Conservation (phyloP, 2,113 vertebrate species). For the Poeciliopsis prolifica region DNA sequence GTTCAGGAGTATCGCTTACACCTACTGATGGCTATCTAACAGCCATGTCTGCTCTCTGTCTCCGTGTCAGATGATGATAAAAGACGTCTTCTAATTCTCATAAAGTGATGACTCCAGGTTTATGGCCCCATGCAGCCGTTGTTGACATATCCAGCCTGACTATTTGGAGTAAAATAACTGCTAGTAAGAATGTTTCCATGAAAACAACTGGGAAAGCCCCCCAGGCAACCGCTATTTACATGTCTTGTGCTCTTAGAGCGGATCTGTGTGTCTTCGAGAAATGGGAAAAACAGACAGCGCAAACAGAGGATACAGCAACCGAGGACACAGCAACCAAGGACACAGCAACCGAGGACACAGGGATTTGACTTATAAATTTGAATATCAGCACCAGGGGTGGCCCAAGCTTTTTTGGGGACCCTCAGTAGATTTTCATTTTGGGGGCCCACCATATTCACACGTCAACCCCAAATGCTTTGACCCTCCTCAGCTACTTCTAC, state of each 20-base stretch:
- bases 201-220: constrained; percentile 3
- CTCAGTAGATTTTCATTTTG: no score
- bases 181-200: constrained; percentile 29
- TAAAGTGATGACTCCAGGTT: constrained; percentile 40
- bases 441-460: no score
- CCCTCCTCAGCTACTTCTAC: no score
- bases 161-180: constrained; percentile 33
- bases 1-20: constrained; percentile 62
- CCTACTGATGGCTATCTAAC: constrained; percentile 60
- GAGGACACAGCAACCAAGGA: not conserved
- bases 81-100: constrained; percentile 56
- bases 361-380: not conserved
- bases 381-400: not conserved
- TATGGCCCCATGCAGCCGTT: constrained; percentile 20
- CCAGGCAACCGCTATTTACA: constrained; percentile 42
- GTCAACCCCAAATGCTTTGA: no score
- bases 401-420: no score
- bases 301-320: constrained; percentile 6
- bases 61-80: constrained; percentile 47
- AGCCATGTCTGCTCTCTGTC: constrained; percentile 57
- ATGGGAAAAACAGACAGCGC: constrained; percentile 19
- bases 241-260: constrained; percentile 7
- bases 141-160: constrained; percentile 13
- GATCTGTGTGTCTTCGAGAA: constrained; percentile 1
- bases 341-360: not conserved